Percentiles rank a stretch among this genome's conserved stretches.
Conservation (phyloP, 2,888 invertebrate genomes). For the Mechanitis mazaeus region DNA sequence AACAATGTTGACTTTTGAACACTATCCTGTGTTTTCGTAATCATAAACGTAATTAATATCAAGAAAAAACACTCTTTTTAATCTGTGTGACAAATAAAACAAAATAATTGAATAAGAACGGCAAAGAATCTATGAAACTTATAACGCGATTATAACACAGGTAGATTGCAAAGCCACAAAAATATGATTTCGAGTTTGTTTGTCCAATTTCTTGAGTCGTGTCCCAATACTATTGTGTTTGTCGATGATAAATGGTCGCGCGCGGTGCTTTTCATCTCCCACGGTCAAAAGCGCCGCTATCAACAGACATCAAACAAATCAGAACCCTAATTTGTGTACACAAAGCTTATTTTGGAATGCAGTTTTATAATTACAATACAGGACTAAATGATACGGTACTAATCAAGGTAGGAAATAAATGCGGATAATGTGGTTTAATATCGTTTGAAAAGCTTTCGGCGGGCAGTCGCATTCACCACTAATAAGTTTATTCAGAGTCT, state of each 20-base stretch:
- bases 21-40: too few species aligned
- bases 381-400: conserved; percentile 77
- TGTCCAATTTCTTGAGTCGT: conserved; percentile 69
- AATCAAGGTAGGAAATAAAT: conserved; percentile 73
- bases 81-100: too few species aligned
- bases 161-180: conserved; percentile 43
- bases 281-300: conserved; percentile 67
- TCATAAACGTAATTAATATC: too few species aligned
- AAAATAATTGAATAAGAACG: too few species aligned
- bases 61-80: too few species aligned
- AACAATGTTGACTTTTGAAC: too few species aligned
- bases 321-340: conserved; percentile 33
- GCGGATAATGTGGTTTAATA: conserved; percentile 74
- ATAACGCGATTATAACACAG: conserved; percentile 23
- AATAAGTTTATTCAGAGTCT: conserved; percentile 75
- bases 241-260: conserved; percentile 75
- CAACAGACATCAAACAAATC: conserved; percentile 32
- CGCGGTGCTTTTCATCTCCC: conserved; percentile 72
- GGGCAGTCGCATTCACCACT: conserved; percentile 68
- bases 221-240: conserved; percentile 75
- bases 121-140: conserved; percentile 14
- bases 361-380: conserved; percentile 67
- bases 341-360: conserved; percentile 40
- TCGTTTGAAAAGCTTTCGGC: conserved; percentile 73
- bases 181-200: conserved; percentile 63